Base-by-base conservation (phyloP, 2,113 vertebrate species). In the Leptocoma aspasia region DNA sequence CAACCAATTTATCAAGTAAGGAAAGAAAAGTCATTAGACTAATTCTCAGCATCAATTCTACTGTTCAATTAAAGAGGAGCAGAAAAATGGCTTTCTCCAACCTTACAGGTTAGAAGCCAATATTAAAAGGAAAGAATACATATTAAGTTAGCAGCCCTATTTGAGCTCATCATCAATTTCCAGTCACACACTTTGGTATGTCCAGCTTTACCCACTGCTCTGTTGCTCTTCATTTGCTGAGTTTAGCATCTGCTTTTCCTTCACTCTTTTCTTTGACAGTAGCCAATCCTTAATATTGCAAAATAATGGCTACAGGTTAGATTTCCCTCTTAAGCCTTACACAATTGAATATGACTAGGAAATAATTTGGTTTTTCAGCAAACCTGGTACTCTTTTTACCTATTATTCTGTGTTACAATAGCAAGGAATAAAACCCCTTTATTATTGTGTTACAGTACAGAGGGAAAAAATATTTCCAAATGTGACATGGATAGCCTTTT, bases 11-110 rank as follows among this genome's bases (percentile, higher is more conserved):
- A 95, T 96, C 96, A 94, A 87, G 50, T 47, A 77, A 79, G 54
- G 82, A 57, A 85, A 84, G 83, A 95, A 96, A 95, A 96, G 80
- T 95, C 78, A 96, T 95, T 96, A 96, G 82, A 82, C 87, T 96
- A 95, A 96, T 95, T 95, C 93, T 96, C 81, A 50, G 59, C 82
- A 94, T 95, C 90, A 96, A 90, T 94, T 91, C 84, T 72, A 66
- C 70, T 28, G 59, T 90, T 94, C 82, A 94, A 94, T 97, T 95
- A 97, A 95, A 90, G 66, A 87, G 92, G 82, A 92, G 89, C 49
- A 95, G 87, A 95, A 95, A 96, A 95, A 96, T 96, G 83, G 84
- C 93, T 26, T 87, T 94, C 50, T 94, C 33, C 87, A 91, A 57
- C 91, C 91, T 90, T 47, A 82, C 59, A 94, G 95, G 82, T 92